Evolutionary conservation across 2,888 invertebrate species (phyloP), one percentile per base, ranked within the genome.

Genomic region (Drosophila seclusa): DNA sequence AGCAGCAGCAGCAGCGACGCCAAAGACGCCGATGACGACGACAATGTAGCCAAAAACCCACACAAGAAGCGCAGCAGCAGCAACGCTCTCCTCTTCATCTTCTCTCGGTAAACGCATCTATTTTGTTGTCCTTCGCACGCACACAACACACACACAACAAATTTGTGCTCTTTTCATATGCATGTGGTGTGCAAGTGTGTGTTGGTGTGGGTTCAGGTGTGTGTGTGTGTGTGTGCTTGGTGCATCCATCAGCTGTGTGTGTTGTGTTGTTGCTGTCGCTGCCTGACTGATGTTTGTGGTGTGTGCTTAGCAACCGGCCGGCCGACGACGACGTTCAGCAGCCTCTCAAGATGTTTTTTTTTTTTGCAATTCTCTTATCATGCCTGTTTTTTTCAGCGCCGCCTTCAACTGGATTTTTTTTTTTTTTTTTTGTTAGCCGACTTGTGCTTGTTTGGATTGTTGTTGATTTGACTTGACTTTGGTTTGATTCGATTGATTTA

Each of bases 301-400:
- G 58, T 70, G 80, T 80, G 80, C 80, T 80, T 80, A 80, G 80
- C 80, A 82, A 80, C 80, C 82, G 82, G 76, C 75, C 79, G 70
- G 68, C 79, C 82, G 82, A 79, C 82, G 82, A 78, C 77, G 59
- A 55, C 55, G 55, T 55, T 76, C 76, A 78, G 78, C 67, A 73
- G 78, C 68, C 82, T 66, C 68, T 58, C 62, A 66, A 68, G 64
- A 42, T 31, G 13, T 29, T 55, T 29, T 29, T 32, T 27, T 42
- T 18, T 58, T 58, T 13, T 24, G 11, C n/a, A 27, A 65, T 70
- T 66, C 27, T 27, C 32, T 21, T 45, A 32, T 36, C 27, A 29
- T 55, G 85, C 82, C 82, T 82, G 85, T 76, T 68, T 82, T 68
- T 71, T 76, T 45, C 21, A 79, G 85, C 82, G 82, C 82, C 85